Conservation (phyloP, 2,113 vertebrate species). For the Pygoscelis adeliae region DNA sequence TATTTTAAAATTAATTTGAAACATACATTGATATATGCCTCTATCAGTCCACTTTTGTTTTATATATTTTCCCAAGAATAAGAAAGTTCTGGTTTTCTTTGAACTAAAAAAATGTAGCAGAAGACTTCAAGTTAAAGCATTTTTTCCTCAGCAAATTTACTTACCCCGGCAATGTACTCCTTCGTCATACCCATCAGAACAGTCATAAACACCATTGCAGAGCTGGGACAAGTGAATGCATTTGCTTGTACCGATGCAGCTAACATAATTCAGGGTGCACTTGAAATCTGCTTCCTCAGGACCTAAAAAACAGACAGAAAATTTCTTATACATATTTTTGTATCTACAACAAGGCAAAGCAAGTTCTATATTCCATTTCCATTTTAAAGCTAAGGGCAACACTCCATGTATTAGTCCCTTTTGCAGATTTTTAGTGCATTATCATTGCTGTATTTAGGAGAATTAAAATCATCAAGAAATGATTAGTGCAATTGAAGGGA, state of each 20-base stretch:
- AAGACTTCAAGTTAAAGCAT: background rate
- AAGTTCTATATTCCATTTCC: background rate
- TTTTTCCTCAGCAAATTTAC: conserved; percentile 19
- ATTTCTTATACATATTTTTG: background rate
- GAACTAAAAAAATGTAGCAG: background rate
- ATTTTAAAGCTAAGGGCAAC: background rate
- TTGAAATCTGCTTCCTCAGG: conserved; percentile 81
- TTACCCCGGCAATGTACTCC: conserved; percentile 92
- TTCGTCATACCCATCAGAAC: conserved; percentile 90
- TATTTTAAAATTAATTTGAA: background rate
- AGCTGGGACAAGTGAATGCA: conserved; percentile 94
- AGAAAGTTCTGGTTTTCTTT: background rate
- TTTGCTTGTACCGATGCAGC: conserved; percentile 85
- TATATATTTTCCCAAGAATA: background rate
- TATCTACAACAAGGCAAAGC: background rate
- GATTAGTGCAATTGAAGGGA: conserved; percentile 8
- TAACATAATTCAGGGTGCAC: conserved; percentile 88
- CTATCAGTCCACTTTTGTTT: background rate
- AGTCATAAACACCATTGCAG: conserved; percentile 90
- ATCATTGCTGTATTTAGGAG: background rate
- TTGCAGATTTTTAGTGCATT: background rate
- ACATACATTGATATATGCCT: background rate
- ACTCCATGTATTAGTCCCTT: background rate
- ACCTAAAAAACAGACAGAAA: conserved; percentile 75
- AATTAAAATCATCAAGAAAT: background rate